Evolutionary conservation across 1,140 invertebrate species (phyloP).

Genomic region (Pygmarrhopalites habei): DNA sequence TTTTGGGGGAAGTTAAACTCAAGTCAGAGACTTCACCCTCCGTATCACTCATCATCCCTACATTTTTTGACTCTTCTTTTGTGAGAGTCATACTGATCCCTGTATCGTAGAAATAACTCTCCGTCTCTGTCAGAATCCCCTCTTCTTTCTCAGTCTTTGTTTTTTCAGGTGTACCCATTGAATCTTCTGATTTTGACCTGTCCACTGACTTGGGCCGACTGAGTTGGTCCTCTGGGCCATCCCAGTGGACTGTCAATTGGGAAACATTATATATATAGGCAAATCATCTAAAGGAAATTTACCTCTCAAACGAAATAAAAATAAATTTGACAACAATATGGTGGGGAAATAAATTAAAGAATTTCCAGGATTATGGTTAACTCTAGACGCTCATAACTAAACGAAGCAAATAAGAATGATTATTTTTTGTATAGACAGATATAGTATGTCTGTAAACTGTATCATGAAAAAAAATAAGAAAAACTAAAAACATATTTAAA

Average conservation of each 20-base stretch:
- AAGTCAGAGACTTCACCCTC: conserved; percentile 36
- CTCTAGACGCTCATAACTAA: too few relatives aligned
- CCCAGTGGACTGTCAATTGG: conserved; percentile 36
- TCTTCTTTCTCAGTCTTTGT: conserved; percentile 23
- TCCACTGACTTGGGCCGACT: conserved; percentile 21
- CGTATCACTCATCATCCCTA: conserved; percentile 28
- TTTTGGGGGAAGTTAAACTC: conserved; percentile 34
- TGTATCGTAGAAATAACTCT: conserved; percentile 33
- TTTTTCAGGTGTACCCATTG: conserved; percentile 33
- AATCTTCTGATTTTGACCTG: conserved; percentile 35
- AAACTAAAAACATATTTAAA: too few relatives aligned
- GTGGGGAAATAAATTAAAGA: too few relatives aligned
- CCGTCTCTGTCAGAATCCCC: conserved; percentile 25
- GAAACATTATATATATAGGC: conserved; percentile 11
- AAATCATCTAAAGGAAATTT: too few relatives aligned
- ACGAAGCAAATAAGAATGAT: too few relatives aligned
- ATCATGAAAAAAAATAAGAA: too few relatives aligned
- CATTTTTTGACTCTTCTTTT: conserved; percentile 22
- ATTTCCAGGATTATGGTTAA: too few relatives aligned
- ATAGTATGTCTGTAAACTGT: too few relatives aligned
- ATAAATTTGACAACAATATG: too few relatives aligned
- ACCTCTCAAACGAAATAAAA: too few relatives aligned
- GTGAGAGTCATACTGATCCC: conserved; percentile 36
- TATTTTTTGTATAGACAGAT: too few relatives aligned
- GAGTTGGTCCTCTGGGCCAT: conserved; percentile 19